Conservation (phyloP, 2,888 invertebrate species). For the Osmoderma eremita region DNA sequence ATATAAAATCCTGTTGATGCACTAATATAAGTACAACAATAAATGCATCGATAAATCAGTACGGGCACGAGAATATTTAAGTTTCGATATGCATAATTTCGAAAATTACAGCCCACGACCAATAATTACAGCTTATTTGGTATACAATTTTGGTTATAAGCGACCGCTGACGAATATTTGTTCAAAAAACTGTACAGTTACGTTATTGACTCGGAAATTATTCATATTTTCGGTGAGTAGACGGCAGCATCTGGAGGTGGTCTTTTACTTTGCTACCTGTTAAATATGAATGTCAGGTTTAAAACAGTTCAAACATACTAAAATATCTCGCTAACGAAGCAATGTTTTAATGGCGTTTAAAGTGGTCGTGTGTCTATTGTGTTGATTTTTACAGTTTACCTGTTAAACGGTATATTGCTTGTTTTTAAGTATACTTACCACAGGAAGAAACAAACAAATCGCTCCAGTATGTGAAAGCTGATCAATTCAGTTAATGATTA, state of each 20-base stretch:
- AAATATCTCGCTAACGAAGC: too few species aligned
- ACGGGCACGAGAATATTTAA: slow-evolving; percentile 8
- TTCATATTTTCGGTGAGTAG: not conserved
- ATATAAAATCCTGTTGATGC: not conserved
- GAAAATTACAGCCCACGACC: not conserved
- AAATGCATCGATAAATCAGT: slow-evolving; percentile 11
- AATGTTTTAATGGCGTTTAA: too few species aligned
- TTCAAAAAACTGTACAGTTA: slow-evolving; percentile 20
- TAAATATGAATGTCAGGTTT: too few species aligned
- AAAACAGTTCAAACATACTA: too few species aligned
- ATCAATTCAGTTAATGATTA: too few species aligned
- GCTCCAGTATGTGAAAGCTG: too few species aligned
- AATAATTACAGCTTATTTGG: slow-evolving; percentile 13
- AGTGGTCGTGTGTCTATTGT: too few species aligned
- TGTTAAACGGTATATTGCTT: too few species aligned
- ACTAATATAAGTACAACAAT: slow-evolving; percentile 13
- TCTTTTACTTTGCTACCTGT: too few species aligned
- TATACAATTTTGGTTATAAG: slow-evolving; percentile 12
- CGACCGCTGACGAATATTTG: not conserved
- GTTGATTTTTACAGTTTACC: too few species aligned
- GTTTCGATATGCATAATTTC: not conserved
- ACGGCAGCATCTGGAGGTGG: slow-evolving; percentile 1
- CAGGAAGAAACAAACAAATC: too few species aligned
- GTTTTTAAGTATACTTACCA: too few species aligned
- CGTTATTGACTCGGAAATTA: not conserved